Evolutionary conservation across 2,113 vertebrate species (phyloP).

Genomic region (Philantomba maxwellii): DNA sequence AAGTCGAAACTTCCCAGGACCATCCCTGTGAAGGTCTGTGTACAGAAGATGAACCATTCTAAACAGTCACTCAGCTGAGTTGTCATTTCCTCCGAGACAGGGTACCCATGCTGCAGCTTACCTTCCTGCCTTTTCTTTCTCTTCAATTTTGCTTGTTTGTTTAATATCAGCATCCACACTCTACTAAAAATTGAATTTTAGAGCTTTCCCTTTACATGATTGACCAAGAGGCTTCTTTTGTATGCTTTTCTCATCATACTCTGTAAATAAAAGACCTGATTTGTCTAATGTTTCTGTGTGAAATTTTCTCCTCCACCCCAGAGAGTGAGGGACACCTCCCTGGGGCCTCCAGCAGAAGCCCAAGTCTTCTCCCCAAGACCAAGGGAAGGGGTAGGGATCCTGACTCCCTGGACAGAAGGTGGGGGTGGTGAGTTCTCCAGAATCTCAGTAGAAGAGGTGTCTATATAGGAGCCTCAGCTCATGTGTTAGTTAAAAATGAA

Average conservation of each 20-base stretch:
- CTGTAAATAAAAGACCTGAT: slow-evolving; percentile 36
- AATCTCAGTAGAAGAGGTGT: background rate
- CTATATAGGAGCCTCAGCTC: background rate
- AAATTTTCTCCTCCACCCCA: background rate
- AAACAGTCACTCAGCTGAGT: accelerated
- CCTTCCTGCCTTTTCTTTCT: background rate
- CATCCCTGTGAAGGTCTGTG: background rate
- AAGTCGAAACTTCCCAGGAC: background rate
- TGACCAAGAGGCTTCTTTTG: background rate
- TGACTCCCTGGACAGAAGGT: background rate
- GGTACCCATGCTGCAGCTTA: accelerated
- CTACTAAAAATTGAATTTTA: background rate
- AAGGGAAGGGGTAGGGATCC: background rate
- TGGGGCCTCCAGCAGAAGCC: background rate
- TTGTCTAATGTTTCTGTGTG: background rate
- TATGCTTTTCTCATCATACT: background rate
- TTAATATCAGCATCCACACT: background rate
- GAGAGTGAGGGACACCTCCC: background rate
- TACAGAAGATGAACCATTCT: background rate
- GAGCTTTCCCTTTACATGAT: background rate
- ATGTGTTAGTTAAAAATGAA: background rate
- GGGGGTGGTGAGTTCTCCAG: background rate
- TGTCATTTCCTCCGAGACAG: accelerated
- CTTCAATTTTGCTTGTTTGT: background rate
- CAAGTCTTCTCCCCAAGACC: background rate